Evolutionary conservation across 2,888 invertebrate genomes (phyloP).

Genomic region (Drosophila kambysellisi): DNA sequence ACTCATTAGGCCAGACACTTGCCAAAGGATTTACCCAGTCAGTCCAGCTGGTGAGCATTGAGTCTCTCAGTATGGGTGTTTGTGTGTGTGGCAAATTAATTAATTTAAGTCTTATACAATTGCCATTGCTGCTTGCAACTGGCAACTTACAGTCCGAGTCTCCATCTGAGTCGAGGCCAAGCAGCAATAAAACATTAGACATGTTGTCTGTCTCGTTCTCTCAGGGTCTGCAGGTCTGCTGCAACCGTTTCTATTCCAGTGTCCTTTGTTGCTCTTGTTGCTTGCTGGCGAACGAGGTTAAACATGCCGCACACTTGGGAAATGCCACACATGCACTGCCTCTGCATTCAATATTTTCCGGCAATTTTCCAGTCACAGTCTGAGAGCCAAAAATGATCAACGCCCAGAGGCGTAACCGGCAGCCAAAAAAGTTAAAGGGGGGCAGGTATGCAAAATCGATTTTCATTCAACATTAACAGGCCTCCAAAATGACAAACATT

Average conservation of each 20-base stretch:
- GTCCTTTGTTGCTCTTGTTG: constrained; percentile 17
- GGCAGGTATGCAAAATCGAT: constrained; percentile 69
- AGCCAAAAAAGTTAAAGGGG: neutral
- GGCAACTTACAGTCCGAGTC: constrained; percentile 24
- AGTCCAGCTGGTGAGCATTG: constrained; percentile 6
- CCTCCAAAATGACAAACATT: constrained; percentile 80
- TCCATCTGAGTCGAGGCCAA: constrained; percentile 35
- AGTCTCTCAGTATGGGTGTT: neutral
- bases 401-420: constrained; percentile 21
- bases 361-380: constrained; percentile 62
- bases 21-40: constrained; percentile 63
- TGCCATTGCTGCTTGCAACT: constrained; percentile 61
- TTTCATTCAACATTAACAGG: constrained; percentile 80
- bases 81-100: constrained; percentile 72
- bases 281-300: constrained; percentile 72
- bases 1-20: constrained; percentile 78
- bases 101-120: constrained; percentile 80
- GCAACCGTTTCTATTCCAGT: constrained; percentile 35
- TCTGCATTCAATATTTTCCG: constrained; percentile 75
- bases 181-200: constrained; percentile 79
- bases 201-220: constrained; percentile 55
- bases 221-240: neutral
- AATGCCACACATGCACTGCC: constrained; percentile 42
- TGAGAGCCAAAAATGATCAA: constrained; percentile 46
- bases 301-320: constrained; percentile 73